Percentiles rank a stretch among this genome's conserved stretches.
Conservation (phyloP, 2,888 invertebrate species). For the Patella caerulea region DNA sequence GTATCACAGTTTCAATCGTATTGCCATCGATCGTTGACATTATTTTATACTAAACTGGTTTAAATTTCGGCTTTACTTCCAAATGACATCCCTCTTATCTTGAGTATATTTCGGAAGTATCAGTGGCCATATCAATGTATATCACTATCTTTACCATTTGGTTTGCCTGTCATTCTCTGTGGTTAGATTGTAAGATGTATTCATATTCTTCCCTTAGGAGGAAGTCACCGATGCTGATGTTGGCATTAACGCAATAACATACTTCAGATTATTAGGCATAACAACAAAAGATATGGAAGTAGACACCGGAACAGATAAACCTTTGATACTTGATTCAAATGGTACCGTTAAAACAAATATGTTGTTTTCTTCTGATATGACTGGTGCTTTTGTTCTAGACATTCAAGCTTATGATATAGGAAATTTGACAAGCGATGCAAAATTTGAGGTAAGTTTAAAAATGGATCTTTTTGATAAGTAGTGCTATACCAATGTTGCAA, state of each 20-base stretch:
- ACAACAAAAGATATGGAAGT: slow-evolving; percentile 20
- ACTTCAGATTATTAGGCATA: slow-evolving; percentile 24
- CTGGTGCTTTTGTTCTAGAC: slow-evolving; percentile 86
- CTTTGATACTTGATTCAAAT: slow-evolving; percentile 56
- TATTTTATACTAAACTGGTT: too few species aligned
- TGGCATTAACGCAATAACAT: slow-evolving; percentile 74
- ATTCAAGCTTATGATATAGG: slow-evolving; percentile 40
- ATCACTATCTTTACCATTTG: too few species aligned
- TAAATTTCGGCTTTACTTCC: too few species aligned
- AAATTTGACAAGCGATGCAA: slow-evolving; percentile 21
- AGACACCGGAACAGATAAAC: slow-evolving; percentile 11
- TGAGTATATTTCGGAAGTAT: too few species aligned
- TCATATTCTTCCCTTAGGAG: slow-evolving; percentile 38
- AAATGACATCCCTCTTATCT: too few species aligned
- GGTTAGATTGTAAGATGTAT: too few species aligned
- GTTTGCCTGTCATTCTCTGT: too few species aligned
- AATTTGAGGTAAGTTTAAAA: slow-evolving; percentile 26
- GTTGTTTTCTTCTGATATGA: slow-evolving; percentile 95
- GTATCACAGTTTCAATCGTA: too few species aligned
- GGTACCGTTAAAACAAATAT: slow-evolving; percentile 84
- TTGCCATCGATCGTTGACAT: too few species aligned
- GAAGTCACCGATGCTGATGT: slow-evolving; percentile 82
- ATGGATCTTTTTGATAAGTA: too few species aligned
- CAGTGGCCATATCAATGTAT: too few species aligned
- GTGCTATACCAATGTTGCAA: too few species aligned